Evolutionary conservation across 2,888 invertebrate genomes (phyloP).

Genomic region (Agrotis ipsilon): DNA sequence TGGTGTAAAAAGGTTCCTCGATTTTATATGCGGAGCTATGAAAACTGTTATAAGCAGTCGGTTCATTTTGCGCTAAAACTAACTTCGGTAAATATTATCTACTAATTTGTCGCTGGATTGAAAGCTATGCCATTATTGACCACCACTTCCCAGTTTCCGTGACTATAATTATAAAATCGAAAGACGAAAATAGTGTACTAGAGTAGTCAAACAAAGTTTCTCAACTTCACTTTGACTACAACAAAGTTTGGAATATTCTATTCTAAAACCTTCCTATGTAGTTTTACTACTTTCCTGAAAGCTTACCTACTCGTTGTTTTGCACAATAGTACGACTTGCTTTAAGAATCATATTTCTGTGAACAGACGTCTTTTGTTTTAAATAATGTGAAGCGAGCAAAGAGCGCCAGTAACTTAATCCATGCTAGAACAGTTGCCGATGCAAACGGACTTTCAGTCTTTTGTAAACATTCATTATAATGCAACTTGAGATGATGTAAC

Average conservation of each 20-base stretch:
- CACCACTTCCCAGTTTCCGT: not conserved
- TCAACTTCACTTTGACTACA: constrained; percentile 49
- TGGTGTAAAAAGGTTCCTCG: not conserved
- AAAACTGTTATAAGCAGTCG: not conserved
- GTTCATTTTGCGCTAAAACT: too few species aligned
- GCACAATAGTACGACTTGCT: constrained; percentile 46
- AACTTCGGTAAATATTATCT: not conserved
- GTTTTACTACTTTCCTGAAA: constrained; percentile 25
- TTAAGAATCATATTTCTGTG: constrained; percentile 65
- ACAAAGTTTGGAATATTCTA: constrained; percentile 52
- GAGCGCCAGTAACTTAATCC: constrained; percentile 70
- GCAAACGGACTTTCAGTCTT: constrained; percentile 58
- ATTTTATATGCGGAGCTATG: not conserved
- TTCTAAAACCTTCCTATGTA: constrained; percentile 34
- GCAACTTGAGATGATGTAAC: constrained; percentile 27
- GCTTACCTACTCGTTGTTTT: constrained; percentile 49
- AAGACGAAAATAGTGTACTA: constrained; percentile 36
- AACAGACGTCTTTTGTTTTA: constrained; percentile 63
- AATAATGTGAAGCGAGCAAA: constrained; percentile 49
- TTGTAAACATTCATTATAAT: constrained; percentile 55
- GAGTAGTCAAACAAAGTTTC: constrained; percentile 33
- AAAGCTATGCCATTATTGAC: not conserved
- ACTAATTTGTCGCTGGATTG: not conserved
- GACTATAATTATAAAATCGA: constrained; percentile 12
- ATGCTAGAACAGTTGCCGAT: constrained; percentile 49